Evolutionary conservation across 2,113 vertebrate species (phyloP).

Genomic region (Pardalotus punctatus): DNA sequence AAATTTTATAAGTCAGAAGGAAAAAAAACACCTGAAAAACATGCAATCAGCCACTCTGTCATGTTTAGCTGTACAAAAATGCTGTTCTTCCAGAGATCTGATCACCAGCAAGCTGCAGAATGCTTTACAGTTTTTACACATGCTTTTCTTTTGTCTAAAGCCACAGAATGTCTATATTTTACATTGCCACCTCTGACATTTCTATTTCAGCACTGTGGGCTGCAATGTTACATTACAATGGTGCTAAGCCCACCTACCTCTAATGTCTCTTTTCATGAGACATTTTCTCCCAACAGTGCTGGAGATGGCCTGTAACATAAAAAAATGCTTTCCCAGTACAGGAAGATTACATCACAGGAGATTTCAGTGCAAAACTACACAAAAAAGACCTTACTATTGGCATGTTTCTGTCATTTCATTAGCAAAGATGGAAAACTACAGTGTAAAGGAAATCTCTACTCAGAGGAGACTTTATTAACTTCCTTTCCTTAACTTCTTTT

Average conservation of each 20-base stretch:
- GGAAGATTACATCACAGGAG: background rate
- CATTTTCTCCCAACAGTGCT: background rate
- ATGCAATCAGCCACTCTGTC: background rate
- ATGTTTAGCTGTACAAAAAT: background rate
- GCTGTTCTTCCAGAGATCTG: background rate
- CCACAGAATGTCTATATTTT: background rate
- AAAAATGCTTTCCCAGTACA: background rate
- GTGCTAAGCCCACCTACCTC: background rate
- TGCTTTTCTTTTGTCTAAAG: background rate
- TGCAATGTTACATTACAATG: background rate
- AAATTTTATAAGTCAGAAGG: background rate
- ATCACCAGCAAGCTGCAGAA: background rate
- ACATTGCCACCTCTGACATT: background rate
- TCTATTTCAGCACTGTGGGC: background rate
- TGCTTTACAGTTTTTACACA: background rate
- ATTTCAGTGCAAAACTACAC: background rate
- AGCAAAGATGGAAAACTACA: background rate
- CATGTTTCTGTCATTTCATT: background rate
- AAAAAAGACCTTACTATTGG: background rate
- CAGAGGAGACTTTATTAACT: background rate
- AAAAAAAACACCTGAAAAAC: background rate
- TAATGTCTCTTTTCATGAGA: background rate
- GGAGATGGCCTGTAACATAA: background rate
- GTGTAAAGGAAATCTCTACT: background rate
- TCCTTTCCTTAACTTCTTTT: background rate